These are phyloP conservation scores for Muscidifurax raptorellus DNA, from an alignment of 1,140 invertebrate genomes.

Conservation along the genomic window DNA sequence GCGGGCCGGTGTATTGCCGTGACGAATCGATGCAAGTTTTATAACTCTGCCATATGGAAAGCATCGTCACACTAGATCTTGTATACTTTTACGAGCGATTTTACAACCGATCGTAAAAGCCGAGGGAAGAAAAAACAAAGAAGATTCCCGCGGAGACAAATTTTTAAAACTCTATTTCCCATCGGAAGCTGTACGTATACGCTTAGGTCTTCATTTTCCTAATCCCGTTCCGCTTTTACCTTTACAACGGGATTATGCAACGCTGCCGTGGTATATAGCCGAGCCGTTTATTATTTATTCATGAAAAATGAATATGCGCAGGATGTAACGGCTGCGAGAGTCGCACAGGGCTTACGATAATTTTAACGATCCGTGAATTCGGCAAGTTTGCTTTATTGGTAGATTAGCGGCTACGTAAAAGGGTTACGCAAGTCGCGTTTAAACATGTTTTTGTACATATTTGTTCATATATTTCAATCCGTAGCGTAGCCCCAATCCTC, in stretches of 20 bases:
- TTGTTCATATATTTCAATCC: not conserved
- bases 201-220: not conserved
- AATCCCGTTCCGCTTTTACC: slow-evolving; percentile 40
- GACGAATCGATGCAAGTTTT: not conserved
- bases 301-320: not conserved
- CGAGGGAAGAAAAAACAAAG: not conserved
- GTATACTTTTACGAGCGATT: not conserved
- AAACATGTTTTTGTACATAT: too few species aligned
- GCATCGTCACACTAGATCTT: not conserved
- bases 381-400: too few species aligned
- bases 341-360: slow-evolving; percentile 12
- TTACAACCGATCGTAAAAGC: not conserved
- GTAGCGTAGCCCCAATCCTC: slow-evolving; percentile 2
- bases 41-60: not conserved
- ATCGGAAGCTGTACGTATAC: not conserved
- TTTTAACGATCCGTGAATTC: not conserved
- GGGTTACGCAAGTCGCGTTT: too few species aligned
- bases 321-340: not conserved
- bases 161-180: not conserved
- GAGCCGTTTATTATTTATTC: not conserved
- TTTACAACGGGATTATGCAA: slow-evolving; percentile 34
- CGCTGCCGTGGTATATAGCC: not conserved
- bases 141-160: not conserved
- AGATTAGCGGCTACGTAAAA: too few species aligned
- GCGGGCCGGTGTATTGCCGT: not conserved